Evolutionary conservation across 1,140 invertebrate species (phyloP), one percentile per base, ranked within the genome.

Genomic region (Bombus sibiricus): DNA sequence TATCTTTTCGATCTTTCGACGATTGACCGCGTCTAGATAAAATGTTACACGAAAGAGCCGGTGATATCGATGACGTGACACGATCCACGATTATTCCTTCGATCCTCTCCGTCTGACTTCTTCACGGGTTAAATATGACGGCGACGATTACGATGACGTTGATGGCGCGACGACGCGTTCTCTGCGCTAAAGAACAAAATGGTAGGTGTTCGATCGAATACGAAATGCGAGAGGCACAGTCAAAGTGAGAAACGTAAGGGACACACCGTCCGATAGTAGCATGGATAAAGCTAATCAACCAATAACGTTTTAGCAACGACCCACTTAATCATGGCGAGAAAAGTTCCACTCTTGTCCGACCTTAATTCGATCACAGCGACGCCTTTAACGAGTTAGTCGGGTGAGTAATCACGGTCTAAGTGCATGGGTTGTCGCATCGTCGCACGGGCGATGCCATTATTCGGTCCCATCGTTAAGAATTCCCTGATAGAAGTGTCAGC

Each of bases 311-410:
- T 59, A 74, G n/a, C 53, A 32, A 77, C 88, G 89, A 87, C 86
- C 86, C 41, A 89, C 82, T 87, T 90, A 87, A 89, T 81, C 81
- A 22, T 28, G 81, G 85, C 88, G 88, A 90, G 88, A 87, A 90
- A 90, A 89, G 73, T 78, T 73, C 62, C 79, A 66, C 80, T 74
- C 79, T 37, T 47, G 79, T 82, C 64, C 81, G 88, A 88, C 89
- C 89, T 90, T 90, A 90, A 90, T 90, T 90, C 83, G 81, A 90
- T 88, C 81, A 74, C 66, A 71, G 69, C 59, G 72, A 85, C 75
- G 59, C 73, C 73, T 88, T 87, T 77, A 75, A 90, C 79, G 77
- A 90, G 59, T 78, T 79, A 78, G 22, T 39, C 87, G 75, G 75
- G 53, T 80, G 88, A 86, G 79, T 86, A 89, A 86, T 90, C 86